phyloP scores from a whole-genome alignment of 2,113 vertebrate genomes.

The Siphamia tubifer region DNA sequence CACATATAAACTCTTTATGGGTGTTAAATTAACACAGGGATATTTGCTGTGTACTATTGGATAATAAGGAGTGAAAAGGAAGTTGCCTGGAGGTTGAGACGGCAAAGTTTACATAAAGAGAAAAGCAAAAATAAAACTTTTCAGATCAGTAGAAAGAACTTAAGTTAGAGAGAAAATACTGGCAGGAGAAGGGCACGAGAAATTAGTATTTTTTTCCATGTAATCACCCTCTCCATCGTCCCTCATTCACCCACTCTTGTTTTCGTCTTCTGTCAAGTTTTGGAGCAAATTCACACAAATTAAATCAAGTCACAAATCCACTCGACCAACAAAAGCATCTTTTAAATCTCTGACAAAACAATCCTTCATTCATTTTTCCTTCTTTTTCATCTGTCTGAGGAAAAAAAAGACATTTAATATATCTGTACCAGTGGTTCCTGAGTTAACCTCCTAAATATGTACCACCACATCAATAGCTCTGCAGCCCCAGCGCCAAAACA shows the following conservation, averaged over 20 bases:
- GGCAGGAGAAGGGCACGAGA: background rate
- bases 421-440: background rate
- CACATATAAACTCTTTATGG: too few species aligned
- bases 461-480: constrained; percentile 35
- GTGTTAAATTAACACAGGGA: too few species aligned
- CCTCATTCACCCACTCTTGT: background rate
- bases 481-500: constrained; percentile 2
- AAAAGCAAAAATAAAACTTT: background rate
- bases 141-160: background rate
- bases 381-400: constrained; percentile 8
- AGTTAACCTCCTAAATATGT: constrained; percentile 10
- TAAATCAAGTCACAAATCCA: background rate
- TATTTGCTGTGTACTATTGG: too few species aligned
- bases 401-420: constrained; percentile 19
- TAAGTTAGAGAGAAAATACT: background rate
- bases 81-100: background rate
- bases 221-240: constrained; percentile 22
- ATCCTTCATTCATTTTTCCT: background rate
- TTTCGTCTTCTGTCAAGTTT: background rate
- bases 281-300: background rate
- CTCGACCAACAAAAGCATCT: background rate
- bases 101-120: background rate
- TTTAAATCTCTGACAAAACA: background rate
- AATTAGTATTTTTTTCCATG: constrained; percentile 39
- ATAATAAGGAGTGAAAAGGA: constrained; percentile 3